phyloP scores from a whole-genome alignment of 2,113 vertebrate genomes.

The Lepisosteus osseus region DNA sequence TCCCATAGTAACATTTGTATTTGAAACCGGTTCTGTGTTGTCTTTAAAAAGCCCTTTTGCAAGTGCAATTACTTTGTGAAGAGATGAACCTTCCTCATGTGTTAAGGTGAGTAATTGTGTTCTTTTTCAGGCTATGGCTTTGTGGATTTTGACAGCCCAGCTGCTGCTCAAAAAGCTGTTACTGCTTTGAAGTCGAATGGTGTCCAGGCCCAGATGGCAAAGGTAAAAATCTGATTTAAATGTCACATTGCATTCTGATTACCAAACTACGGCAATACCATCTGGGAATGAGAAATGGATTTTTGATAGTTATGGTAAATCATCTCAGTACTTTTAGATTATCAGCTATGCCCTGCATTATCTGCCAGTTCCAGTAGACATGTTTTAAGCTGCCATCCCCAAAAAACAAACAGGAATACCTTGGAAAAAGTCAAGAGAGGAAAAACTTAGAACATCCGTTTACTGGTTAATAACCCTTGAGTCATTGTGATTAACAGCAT shows the following conservation, averaged over 20 bases:
- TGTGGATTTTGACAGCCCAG: constrained; percentile 95
- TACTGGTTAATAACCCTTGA: too few relatives aligned
- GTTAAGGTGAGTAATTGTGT: constrained; percentile 2
- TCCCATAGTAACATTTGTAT: too few relatives aligned
- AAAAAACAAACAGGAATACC: too few relatives aligned
- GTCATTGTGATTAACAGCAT: too few relatives aligned
- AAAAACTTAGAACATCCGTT: too few relatives aligned
- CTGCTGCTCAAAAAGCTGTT: constrained; percentile 95
- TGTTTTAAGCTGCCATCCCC: too few relatives aligned
- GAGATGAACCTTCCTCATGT: background rate
- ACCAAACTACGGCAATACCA: background rate
- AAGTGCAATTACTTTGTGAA: constrained; percentile 34
- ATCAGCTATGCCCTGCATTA: background rate
- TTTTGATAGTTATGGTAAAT: background rate
- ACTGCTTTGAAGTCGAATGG: constrained; percentile 88
- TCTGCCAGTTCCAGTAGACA: background rate
- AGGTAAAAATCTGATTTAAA: constrained; percentile 69
- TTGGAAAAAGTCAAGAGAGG: too few relatives aligned
- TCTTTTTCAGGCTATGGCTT: constrained; percentile 89
- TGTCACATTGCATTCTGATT: background rate
- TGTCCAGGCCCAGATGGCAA: constrained; percentile 98
- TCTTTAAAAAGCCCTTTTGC: too few relatives aligned
- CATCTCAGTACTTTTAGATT: too few relatives aligned
- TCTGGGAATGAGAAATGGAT: background rate
- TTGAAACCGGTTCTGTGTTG: too few relatives aligned